Base-by-base conservation (phyloP, 2,888 invertebrate genomes). In the Salpingus planirostris region DNA sequence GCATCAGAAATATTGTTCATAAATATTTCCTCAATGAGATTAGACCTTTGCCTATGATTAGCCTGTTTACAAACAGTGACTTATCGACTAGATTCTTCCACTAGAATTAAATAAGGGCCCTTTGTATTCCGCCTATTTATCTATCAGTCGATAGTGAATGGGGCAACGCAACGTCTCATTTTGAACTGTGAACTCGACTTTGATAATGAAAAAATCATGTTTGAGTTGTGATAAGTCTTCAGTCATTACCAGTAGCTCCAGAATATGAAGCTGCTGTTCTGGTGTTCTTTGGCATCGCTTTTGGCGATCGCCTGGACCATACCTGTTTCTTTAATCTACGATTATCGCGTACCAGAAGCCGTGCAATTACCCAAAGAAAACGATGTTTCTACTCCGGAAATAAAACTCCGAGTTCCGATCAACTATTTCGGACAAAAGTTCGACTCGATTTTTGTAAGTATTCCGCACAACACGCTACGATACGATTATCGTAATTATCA, bases 381-480 rank as follows among this genome's bases (percentile, higher is more conserved):
- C 46, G 81, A 82, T 43, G 64, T 74, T 10, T 70, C 79, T n/a
- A 75, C 80, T 7, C 69, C 71, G 1, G 81, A 83, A 57, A 65
- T 80, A 3, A 55, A 58, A 2, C 69, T 89, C 2, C 70, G 69
- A 52, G 78, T 80, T 21, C 87, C 91, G 2, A 73, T 93, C 32
- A 69, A 74, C 28, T 89, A 89, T 67, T 93, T 79, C 60, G 84
- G 82, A 46, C 78, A 78, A 45, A 66, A 67, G 40, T 90, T 85
- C 62, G 74, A 78, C 33, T 71, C 75, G 18, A 69, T 92, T 52
- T 91, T 73, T 65, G 92, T 93, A 68, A 90, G 91, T 89, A n/a
- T n/a, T n/a, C n/a, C n/a, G n/a, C n/a, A n/a, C n/a, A n/a, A n/a
- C n/a, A n/a, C n/a, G n/a, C n/a, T n/a, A n/a, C n/a, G n/a, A n/a